Conservation (phyloP, 2,888 invertebrate genomes). For the Trachelus stipa region DNA sequence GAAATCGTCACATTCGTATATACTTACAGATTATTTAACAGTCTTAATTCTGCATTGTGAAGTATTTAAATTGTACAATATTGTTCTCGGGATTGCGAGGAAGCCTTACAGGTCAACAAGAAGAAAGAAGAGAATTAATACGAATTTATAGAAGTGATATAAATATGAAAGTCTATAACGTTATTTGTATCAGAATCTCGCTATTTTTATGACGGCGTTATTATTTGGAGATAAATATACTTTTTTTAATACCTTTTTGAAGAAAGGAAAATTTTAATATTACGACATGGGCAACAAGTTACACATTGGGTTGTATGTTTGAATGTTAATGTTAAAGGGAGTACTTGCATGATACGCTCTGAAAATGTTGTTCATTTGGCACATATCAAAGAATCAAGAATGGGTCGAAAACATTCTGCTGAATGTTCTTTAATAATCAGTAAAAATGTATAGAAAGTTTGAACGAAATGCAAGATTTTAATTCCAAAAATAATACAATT, state of each 20-base stretch:
- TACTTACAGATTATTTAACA: background rate
- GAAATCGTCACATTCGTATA: background rate
- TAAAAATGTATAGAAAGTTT: background rate
- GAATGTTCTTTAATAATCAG: background rate
- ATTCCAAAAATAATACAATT: background rate
- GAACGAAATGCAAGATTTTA: background rate
- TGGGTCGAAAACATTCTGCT: background rate
- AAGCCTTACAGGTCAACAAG: background rate
- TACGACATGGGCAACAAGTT: background rate
- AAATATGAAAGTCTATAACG: background rate
- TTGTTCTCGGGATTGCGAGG: background rate
- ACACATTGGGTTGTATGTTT: background rate
- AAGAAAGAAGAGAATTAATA: background rate
- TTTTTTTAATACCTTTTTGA: conserved; percentile 1
- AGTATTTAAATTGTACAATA: background rate
- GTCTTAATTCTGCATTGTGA: background rate
- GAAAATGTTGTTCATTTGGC: background rate
- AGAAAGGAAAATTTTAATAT: conserved; percentile 1
- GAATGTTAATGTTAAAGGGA: background rate
- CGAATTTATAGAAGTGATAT: background rate
- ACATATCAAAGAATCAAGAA: no score
- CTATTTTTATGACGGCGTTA: background rate
- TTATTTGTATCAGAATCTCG: background rate
- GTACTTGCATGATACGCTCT: background rate
- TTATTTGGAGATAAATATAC: background rate